Base-by-base conservation (phyloP, 2,113 vertebrate species). In the Jacana jacana region DNA sequence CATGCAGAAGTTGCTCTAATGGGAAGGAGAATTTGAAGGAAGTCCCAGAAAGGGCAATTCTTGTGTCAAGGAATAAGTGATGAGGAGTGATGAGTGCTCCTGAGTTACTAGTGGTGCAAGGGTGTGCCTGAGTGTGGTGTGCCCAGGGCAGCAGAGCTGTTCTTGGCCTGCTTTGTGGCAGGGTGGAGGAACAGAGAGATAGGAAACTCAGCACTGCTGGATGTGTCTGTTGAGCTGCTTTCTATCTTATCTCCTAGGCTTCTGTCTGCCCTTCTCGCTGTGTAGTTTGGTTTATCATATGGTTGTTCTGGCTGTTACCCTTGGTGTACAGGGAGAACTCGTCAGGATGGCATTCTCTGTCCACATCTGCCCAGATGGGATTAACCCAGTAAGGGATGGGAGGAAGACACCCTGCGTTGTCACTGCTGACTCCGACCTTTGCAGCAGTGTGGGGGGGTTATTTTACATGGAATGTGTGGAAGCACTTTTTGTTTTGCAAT, bases 331-430 rank as follows among this genome's bases (percentile, higher is more conserved):
- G 69, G 27, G 8, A 85, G 15, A 57, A 17, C 22, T 70, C 4
- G 11, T 6, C 24, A 31, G n/a, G 48, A 24, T 57, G 24, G 7
- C 10, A 10, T 60, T 63, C 22, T 52, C 61, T 72, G n/a, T 33
- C 42, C 9, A 17, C 44, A 49, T 69, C 64, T 94, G 58, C 40
- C n/a, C 28, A 33, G 25, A 17, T 44, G 24, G 18, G 42, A 64
- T 37, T 58, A 33, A 58, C 13, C 9, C 22, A 60, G 11, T 25
- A 7, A 54, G 30, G 40, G 16, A n/a, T n/a, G n/a, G n/a, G n/a
- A n/a, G 28, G 10, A n/a, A 0, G 0, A 44, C n/a, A 68, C 37
- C 9, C 24, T 23, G 9, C 1, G 1, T 3, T 63, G 27, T 68
- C 52, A 25, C 37, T 52, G n/a, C 66, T 89, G 81, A 10, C 63